Evolutionary conservation across 2,888 invertebrate genomes (phyloP).

Genomic region (Drosophila mulleri): DNA sequence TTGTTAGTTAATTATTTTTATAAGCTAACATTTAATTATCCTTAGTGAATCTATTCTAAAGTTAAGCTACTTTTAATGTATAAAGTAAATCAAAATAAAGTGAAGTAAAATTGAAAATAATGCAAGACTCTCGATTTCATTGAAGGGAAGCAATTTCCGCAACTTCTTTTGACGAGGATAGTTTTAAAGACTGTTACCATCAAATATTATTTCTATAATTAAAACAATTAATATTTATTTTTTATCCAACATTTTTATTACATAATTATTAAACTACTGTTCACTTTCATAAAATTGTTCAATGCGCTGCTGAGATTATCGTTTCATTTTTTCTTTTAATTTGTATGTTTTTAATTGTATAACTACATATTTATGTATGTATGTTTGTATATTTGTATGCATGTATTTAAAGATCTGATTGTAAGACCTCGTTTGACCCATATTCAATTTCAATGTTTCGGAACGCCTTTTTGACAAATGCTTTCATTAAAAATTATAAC

Average conservation of each 20-base stretch:
- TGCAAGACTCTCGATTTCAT: background rate
- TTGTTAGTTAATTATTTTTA: conserved; percentile 69
- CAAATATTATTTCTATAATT: background rate
- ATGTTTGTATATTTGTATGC: conserved; percentile 53
- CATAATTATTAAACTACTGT: conserved; percentile 66
- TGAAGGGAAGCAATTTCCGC: background rate
- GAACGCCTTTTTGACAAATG: background rate
- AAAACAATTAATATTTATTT: conserved; percentile 29
- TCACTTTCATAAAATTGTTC: conserved; percentile 72
- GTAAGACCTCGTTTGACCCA: conserved; percentile 9
- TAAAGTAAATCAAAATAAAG: conserved; percentile 35
- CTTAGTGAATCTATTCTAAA: conserved; percentile 58
- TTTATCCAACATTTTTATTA: conserved; percentile 76
- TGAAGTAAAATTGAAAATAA: conserved; percentile 1
- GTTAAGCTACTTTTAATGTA: conserved; percentile 56
- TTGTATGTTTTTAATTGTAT: conserved; percentile 55
- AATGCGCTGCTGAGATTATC: conserved; percentile 68
- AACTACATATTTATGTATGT: conserved; percentile 60
- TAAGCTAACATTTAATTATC: conserved; percentile 67
- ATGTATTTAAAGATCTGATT: conserved; percentile 58
- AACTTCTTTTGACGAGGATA: too few species aligned
- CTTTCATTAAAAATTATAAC: background rate
- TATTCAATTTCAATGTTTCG: conserved; percentile 18
- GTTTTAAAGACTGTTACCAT: background rate
- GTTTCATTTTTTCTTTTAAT: conserved; percentile 31